Evolutionary conservation across 2,888 invertebrate species (phyloP), one percentile per base, ranked within the genome.

Genomic region (Zaprionus bogoriensis): DNA sequence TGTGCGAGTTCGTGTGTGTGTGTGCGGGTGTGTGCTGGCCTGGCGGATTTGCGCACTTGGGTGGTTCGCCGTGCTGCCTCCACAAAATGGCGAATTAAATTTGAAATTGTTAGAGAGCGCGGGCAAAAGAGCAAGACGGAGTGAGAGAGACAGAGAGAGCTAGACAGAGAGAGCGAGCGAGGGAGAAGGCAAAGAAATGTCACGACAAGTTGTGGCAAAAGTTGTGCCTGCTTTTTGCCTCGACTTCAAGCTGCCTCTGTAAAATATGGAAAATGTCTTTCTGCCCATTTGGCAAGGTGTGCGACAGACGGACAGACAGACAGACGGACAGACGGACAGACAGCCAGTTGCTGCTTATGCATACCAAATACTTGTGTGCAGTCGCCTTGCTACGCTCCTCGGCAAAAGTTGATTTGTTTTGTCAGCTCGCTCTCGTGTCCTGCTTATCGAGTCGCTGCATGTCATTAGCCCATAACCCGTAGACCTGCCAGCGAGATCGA

Each of bases 41-140:
- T 39, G 73, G 30, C 48, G 69, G 63, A 51, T 68, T 51, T 74
- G 66, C 59, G 71, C 65, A 57, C 62, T 55, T 71, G 71, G 71
- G 72, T 67, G 78, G 63, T 67, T 64, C 60, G 68, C 51, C 45
- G 60, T 59, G 59, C 53, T 53, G 22, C 41, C 41, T 41, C 19
- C 41, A 41, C 74, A 80, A 80, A 80, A 86, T 81, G 81, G 82
- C 87, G 87, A 82, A 82, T 87, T 82, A 87, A 82, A 87, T 82
- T 82, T 87, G 78, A 82, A 87, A 84, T 87, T 81, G 82, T 75
- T 46, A 27, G 59, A 28, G 22, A 27, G 10, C 5, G 25, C 28
- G 28, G 9, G 28, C n/a, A n/a, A n/a, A n/a, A 25, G 19, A 45
- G 32, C 2, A 1, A 42, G 22, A 12, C 5, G 3, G 7, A 23